Evolutionary conservation across 2,888 invertebrate species (phyloP), one percentile per base, ranked within the genome.

Genomic region (Podotricha telesiphe): DNA sequence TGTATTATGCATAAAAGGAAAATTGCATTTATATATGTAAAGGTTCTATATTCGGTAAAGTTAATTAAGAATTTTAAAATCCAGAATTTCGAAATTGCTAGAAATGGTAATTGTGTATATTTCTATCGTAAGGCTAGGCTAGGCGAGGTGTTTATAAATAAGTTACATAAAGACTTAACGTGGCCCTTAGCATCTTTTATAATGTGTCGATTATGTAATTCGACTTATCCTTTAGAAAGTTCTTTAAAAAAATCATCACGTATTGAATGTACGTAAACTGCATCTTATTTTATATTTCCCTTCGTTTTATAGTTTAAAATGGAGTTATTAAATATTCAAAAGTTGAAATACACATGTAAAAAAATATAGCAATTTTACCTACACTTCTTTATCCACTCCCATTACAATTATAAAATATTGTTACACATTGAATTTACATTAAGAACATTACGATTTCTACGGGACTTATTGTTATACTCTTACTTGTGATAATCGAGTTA

Each of bases 201-300:
- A 59, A 40, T 59, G 40, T 47, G 45, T 48, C 7, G 20, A 59
- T 61, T 67, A 61, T 55, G 48, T 55, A 59, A 69, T 48, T 63
- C 22, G 20, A 34, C 10, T 62, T 50, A 48, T 61, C 50, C 62
- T 69, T 64, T 71, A 67, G 63, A 69, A 67, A 71, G 47, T 66
- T 53, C 37, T 58, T 67, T 53, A 65, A 68, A 22, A 68, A 56
- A 40, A 40, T 47, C 15, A 22, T 58, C 62, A 66, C 65, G 62
- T 55, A 53, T 17, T 15, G 10, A 67, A 47, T 51, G 17, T n/a
- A 45, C 63, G 45, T 22, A 47, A 48, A 68, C 15, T 65, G 48
- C 50, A 55, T 61, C 17, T 45, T 37, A 50, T 68, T 40, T 53
- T n/a, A 63, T 63, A 37, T 64, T 45, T 20, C 42, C 37, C 51